Evolutionary conservation across 2,113 vertebrate genomes (phyloP).

Genomic region (Leptosomus discolor): DNA sequence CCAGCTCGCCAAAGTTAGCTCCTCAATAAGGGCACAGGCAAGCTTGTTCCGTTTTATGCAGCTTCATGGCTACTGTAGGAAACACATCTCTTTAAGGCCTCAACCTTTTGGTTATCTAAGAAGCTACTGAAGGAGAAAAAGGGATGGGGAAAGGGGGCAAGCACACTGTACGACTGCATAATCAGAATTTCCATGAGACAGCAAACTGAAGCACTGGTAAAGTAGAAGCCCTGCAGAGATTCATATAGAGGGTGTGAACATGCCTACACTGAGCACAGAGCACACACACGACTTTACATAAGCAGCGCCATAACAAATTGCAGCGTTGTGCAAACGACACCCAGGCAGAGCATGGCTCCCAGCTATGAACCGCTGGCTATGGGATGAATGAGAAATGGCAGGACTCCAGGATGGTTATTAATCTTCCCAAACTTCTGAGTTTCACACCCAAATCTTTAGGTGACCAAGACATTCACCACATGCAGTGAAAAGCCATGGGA

Average conservation of each 20-base stretch:
- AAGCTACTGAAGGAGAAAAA: background rate
- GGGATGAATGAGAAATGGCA: background rate
- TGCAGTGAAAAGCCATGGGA: background rate
- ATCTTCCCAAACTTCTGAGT: background rate
- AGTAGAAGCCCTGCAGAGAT: background rate
- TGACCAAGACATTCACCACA: background rate
- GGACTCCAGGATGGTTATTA: background rate
- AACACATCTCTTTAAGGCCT: background rate
- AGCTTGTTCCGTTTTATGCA: background rate
- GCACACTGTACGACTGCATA: background rate
- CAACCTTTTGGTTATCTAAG: background rate
- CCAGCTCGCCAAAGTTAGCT: background rate
- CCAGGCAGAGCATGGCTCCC: background rate
- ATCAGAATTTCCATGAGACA: background rate
- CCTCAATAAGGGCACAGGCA: background rate
- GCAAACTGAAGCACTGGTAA: background rate
- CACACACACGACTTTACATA: background rate
- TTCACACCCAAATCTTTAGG: background rate
- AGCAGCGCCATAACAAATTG: background rate
- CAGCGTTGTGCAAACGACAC: background rate
- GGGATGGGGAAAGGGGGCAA: background rate
- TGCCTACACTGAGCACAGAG: background rate
- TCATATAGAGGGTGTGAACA: background rate
- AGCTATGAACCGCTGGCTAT: background rate
- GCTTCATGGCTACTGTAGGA: background rate